Evolutionary conservation across 2,888 invertebrate species (phyloP), one percentile per base, ranked within the genome.

Genomic region (Acleris literana): DNA sequence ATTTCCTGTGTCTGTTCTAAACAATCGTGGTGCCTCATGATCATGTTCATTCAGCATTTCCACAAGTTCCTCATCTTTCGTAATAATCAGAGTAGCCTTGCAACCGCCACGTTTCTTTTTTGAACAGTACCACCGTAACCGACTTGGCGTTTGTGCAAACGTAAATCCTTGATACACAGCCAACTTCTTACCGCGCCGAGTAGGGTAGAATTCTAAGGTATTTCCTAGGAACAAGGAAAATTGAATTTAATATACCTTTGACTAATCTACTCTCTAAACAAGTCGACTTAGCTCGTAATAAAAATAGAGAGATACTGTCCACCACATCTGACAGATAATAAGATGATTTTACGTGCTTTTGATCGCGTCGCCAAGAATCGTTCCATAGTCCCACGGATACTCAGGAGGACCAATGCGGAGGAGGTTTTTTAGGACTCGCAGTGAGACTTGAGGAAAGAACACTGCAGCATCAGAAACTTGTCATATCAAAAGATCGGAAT

Each of bases 81-180:
- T 55, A 11, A 29, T 22, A 11, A 59, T 3, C 4, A 66, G 39
- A n/a, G 57, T 63, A 33, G 66, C 62, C 29, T 58, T 52, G 13
- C 69, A 69, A 5, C 65, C 63, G 11, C 39, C 54, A 11, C 22
- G 29, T 11, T 39, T 13, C 18, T 44, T 59, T 33, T 73, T 72
- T 0, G 79, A 78, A 29, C 79, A 79, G 53, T 75, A 75, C 76
- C 78, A 76, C 54, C 77, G 52, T 0, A 68, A 74, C 51, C 70
- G 74, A 51, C 65, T 74, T 18, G 55, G 60, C 74, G 74, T 78
- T n/a, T 67, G 70, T 13, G 68, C 68, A 18, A 73, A 79, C 6
- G 75, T 78, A 22, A 71, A 70, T 5, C 75, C 74, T n/a, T 68
- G 71, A 63, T 74, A 77, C 3, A 78, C 52, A 18, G 52, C 62